These are phyloP conservation scores for Platanista minor DNA, from an alignment of 2,113 vertebrate genomes.

Conservation along the genomic window DNA sequence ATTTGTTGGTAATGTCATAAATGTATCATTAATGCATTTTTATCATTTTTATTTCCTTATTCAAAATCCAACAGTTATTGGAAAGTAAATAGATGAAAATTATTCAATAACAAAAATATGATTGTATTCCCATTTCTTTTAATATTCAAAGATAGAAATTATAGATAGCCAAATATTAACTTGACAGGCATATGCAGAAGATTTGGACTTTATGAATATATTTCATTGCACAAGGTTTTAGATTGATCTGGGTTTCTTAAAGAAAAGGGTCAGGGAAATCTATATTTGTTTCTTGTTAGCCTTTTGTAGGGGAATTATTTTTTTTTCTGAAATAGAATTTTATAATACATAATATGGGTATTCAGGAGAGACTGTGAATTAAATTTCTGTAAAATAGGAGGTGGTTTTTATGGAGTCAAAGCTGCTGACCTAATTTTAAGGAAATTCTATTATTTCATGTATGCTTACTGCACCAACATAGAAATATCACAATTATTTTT, in stretches of 20 bases:
- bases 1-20: background rate
- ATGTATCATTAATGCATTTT: background rate
- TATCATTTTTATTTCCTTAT: slow-evolving; percentile 1
- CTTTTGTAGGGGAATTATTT: background rate
- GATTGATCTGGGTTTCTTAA: background rate
- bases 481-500: background rate
- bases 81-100: background rate
- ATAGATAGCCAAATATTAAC: background rate
- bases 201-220: background rate
- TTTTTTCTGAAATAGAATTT: background rate
- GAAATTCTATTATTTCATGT: background rate
- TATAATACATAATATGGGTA: background rate
- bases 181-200: background rate
- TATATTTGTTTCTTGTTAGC: background rate
- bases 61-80: background rate
- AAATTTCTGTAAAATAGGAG: background rate
- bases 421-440: background rate
- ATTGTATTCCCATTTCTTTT: background rate
- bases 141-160: background rate
- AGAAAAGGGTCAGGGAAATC: background rate
- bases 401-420: background rate
- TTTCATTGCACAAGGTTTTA: background rate
- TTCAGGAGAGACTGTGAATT: background rate
- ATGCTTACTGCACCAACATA: background rate
- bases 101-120: background rate